Evolutionary conservation across 2,797 vertebrate genomes (phyloP).

Genomic region (Aplochiton taeniatus): DNA sequence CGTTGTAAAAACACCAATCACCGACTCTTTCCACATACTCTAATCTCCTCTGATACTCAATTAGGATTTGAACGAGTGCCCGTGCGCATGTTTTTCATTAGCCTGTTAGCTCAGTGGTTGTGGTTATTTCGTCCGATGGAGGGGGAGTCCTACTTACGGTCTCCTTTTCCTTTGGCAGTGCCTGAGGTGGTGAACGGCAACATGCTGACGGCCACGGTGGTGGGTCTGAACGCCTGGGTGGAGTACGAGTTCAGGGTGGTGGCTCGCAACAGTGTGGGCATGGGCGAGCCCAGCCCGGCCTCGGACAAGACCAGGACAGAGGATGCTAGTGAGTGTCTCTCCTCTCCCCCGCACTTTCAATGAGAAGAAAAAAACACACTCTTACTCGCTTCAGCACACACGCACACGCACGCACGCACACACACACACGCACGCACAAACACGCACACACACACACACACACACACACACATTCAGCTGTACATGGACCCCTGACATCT

Average conservation of each 20-base stretch:
- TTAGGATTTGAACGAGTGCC: background rate
- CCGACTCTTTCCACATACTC: background rate
- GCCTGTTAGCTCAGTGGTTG: conserved; percentile 21
- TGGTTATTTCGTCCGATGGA: conserved; percentile 8
- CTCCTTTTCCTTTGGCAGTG: conserved; percentile 66
- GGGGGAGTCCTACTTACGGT: background rate
- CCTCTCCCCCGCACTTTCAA: background rate
- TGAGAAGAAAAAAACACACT: background rate
- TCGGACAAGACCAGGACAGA: conserved; percentile 94
- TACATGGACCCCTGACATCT: conserved; percentile 6
- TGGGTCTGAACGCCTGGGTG: conserved; percentile 94
- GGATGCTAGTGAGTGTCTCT: conserved; percentile 86
- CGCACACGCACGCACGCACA: background rate
- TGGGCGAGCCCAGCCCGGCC: conserved; percentile 91
- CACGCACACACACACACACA: background rate
- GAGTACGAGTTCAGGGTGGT: conserved; percentile 96
- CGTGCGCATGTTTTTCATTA: background rate
- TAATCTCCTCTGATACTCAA: too few relatives aligned
- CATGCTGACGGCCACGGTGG: conserved; percentile 86
- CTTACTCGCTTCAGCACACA: background rate
- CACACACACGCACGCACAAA: background rate
- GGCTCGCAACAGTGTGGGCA: conserved; percentile 88
- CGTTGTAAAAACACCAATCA: background rate
- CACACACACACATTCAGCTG: background rate
- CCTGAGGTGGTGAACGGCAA: conserved; percentile 87